These are phyloP conservation scores for Iselma pallidipennis DNA, from an alignment of 2,888 invertebrate species.

Conservation along the genomic window DNA sequence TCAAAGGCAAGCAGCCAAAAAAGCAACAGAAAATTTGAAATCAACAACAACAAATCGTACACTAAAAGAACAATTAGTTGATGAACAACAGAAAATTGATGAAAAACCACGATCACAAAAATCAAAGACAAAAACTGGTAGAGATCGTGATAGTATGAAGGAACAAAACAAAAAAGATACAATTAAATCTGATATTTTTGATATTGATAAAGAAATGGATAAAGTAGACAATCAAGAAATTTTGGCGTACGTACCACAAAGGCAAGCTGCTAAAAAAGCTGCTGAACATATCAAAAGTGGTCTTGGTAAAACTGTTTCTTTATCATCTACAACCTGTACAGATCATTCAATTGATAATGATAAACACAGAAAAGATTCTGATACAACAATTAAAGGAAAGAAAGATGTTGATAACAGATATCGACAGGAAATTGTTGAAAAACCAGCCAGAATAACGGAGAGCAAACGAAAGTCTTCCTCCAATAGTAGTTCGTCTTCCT, in stretches of 20 bases:
- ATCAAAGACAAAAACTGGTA: conserved; percentile 37
- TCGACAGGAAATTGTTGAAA: conserved; percentile 23
- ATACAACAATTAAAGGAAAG: conserved; percentile 31
- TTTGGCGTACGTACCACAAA: conserved; percentile 83
- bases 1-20: conserved; percentile 88
- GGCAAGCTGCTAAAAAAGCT: conserved; percentile 90
- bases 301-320: conserved; percentile 60
- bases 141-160: conserved; percentile 42
- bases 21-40: conserved; percentile 85
- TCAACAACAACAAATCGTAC: conserved; percentile 61
- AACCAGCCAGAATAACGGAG: conserved; percentile 48
- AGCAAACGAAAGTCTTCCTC: conserved; percentile 61
- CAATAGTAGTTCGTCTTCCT: conserved; percentile 61
- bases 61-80: conserved; percentile 43
- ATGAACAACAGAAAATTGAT: conserved; percentile 4
- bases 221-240: conserved; percentile 65
- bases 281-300: conserved; percentile 88
- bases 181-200: conserved; percentile 54
- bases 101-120: conserved; percentile 37
- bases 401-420: conserved; percentile 23
- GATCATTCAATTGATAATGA: conserved; percentile 49
- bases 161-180: conserved; percentile 31
- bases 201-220: conserved; percentile 66
- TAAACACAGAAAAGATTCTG: conserved; percentile 43
- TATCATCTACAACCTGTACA: conserved; percentile 18